Base-by-base conservation (phyloP, 2,888 invertebrate genomes). In the Dicycla oo region DNA sequence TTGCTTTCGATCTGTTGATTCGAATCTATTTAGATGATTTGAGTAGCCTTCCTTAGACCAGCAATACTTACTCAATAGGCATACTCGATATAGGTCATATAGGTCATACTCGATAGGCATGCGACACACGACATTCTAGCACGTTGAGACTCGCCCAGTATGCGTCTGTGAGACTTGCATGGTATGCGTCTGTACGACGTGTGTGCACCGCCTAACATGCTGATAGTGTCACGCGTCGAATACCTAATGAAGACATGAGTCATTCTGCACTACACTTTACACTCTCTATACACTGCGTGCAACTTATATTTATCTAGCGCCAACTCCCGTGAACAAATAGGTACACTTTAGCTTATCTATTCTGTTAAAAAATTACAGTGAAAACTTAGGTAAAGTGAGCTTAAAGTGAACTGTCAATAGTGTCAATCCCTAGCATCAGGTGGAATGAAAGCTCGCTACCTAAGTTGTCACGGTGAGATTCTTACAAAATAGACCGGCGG, bases 81-180 rank as follows among this genome's bases (percentile, higher is more conserved):
- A 43, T 34, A 34, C 47, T 53, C 15, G 13, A 43, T 47, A 58
- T 77, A 64, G 54, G 56, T 47, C 73, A 83, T 71, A 69, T 73
- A 80, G 61, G 51, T 49, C 69, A 74, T 69, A 90, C 88, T 88
- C 80, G 66, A 40, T 38, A 58, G 70, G 70, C 70, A 69, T 56
- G 73, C 78, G 72, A 45, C 58, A 57, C 10, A 71, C 69, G 69
- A 73, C 70, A 83, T 83, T 83, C 82, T 67, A 58, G 11, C 81
- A 57, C 76, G 65, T 38, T n/a, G 58, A 61, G 53, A 30, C 72
- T 56, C 69, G 67, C 60, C 7, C 51, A 73, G 63, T 65, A 80
- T 82, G 80, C 60, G 53, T 64, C 51, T 34, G 34, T 13, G 65
- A 66, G 60, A 43, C 68, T 40, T 58, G 69, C 58, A 3, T 60